Evolutionary conservation across 2,797 vertebrate genomes (phyloP), one percentile per base, ranked within the genome.

Genomic region (Scarus forsteni): DNA sequence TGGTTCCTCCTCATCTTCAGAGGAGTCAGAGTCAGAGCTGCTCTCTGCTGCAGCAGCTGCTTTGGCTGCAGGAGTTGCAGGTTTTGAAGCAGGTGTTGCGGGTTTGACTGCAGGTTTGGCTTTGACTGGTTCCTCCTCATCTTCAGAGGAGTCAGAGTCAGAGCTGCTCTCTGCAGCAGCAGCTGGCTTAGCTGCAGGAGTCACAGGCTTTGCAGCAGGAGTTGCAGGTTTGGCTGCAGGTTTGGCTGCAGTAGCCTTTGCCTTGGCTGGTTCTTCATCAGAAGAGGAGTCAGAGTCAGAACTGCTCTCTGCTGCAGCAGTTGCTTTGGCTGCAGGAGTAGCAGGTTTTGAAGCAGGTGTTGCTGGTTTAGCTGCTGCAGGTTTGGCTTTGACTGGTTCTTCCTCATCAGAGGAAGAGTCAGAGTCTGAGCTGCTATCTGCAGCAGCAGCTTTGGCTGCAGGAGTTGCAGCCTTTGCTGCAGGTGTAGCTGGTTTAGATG

Each of bases 361-460:
- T 6, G 68, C 38, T 1, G 54, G 27, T 71, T 92, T 94, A 63
- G 65, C 57, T n/a, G 73, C 76, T 3, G 46, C 15, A 11, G 77
- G 42, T 14, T 87, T 88, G n/a, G 70, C 45, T 61, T 80, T 89
- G 1, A 19, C 65, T 5, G 86, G 66, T 15, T 74, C 53, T 9
- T 87, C 75, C 63, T 85, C 92, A 15, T 92, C 92, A 66, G 94
- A 95, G 5, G 94, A 95, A 66, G 94, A 94, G 42, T 95, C 94
- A 6, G 57, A 60, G n/a, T 61, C 60, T 10, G 95, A 96, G 81
- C 95, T 96, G 71, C 89, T 95, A 6, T 93, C 95, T 6, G 93
- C 84, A 18, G 90, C 93, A 56, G 55, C 35, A 44, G 72, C 15
- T 9, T 59, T 59, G 0, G 57, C 43, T 18, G 15, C 58, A 38